phyloP scores from a whole-genome alignment of 2,888 invertebrate species.

The Acrobasis suavella region DNA sequence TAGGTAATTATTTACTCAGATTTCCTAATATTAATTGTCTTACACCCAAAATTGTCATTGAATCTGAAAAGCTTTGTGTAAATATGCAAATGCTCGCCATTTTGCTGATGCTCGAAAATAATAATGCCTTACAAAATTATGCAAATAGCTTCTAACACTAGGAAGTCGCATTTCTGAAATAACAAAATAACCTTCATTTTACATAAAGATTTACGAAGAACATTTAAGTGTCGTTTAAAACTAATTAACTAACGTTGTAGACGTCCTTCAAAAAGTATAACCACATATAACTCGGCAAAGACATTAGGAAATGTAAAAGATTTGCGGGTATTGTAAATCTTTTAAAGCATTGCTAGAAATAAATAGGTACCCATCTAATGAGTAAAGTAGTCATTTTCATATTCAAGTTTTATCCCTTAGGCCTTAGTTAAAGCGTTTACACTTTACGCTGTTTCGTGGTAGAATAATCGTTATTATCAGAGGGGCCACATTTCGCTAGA shows the following conservation, averaged over 20 bases:
- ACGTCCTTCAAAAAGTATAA: neutral
- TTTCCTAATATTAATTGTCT: conserved; percentile 3
- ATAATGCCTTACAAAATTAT: conserved; percentile 15
- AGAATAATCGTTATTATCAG: too few relatives aligned
- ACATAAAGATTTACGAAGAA: conserved; percentile 16
- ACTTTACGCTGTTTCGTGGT: too few relatives aligned
- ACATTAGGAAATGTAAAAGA: conserved; percentile 7
- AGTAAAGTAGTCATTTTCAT: too few relatives aligned
- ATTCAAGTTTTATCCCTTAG: too few relatives aligned
- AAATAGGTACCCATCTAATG: too few relatives aligned
- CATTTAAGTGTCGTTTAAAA: conserved; percentile 18
- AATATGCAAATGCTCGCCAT: conserved; percentile 16
- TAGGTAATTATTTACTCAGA: neutral
- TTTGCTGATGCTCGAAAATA: conserved; percentile 13
- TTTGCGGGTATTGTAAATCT: neutral
- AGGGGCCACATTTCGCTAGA: too few relatives aligned
- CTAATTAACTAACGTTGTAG: conserved; percentile 15
- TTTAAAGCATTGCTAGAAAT: too few relatives aligned
- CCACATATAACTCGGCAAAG: neutral
- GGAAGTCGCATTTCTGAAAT: conserved; percentile 13
- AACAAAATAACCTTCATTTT: conserved; percentile 16
- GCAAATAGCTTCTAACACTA: conserved; percentile 6
- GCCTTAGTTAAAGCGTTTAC: too few relatives aligned
- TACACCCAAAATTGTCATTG: conserved; percentile 5
- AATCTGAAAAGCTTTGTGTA: conserved; percentile 14